Evolutionary conservation across 2,888 invertebrate genomes (phyloP).

Genomic region (Cylloceria caligata): DNA sequence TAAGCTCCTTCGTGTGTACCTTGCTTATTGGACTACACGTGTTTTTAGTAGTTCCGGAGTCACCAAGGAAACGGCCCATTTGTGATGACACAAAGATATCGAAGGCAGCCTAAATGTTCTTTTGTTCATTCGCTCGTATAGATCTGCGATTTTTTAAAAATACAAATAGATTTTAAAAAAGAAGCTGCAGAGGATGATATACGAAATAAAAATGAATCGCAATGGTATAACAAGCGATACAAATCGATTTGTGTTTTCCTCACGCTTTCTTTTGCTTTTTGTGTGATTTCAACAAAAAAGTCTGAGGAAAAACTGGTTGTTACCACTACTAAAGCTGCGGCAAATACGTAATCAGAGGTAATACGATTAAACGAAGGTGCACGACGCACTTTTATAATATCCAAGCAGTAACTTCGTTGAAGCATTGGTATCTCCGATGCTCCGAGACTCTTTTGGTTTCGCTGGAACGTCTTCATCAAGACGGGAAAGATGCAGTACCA

Average conservation of each 20-base stretch:
- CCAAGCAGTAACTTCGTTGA: conserved; percentile 5
- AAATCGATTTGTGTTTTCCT: not conserved
- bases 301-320: not conserved
- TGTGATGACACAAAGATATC: no score
- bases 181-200: no score
- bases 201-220: no score
- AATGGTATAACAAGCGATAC: not conserved
- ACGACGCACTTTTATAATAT: conserved; percentile 18
- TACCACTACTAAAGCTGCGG: not conserved
- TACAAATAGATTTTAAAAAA: no score
- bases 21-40: conserved; percentile 70
- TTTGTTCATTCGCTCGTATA: no score
- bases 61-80: conserved; percentile 64
- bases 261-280: not conserved
- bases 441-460: conserved; percentile 22
- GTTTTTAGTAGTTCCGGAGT: conserved; percentile 63
- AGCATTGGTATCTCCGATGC: conserved; percentile 7
- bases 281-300: not conserved
- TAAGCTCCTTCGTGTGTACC: conserved; percentile 42
- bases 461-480: conserved; percentile 80
- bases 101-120: no score
- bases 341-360: conserved; percentile 11
- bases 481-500: conserved; percentile 71
- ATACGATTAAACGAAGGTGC: conserved; percentile 14
- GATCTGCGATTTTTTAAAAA: no score